Percentiles rank a stretch among this genome's conserved stretches.
phyloP scores from a whole-genome alignment of 2,888 invertebrate genomes.

The Tupiocoris notatus region DNA sequence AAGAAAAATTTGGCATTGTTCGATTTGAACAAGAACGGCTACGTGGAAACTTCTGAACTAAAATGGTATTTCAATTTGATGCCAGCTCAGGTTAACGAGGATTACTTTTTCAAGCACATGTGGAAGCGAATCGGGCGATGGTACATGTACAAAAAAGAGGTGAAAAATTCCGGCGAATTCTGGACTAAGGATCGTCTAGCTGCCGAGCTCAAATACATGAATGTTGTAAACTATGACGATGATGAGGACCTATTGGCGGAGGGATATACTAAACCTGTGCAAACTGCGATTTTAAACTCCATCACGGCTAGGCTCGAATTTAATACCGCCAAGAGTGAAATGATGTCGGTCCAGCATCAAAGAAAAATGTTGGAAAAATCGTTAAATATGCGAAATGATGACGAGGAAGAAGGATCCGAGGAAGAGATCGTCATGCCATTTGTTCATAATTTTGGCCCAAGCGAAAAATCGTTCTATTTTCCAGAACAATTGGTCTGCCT shows the following conservation, averaged over 20 bases:
- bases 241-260: not conserved
- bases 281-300: not conserved
- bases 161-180: slow-evolving; percentile 11
- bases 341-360: not conserved
- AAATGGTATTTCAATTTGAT: slow-evolving; percentile 26
- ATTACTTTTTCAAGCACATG: slow-evolving; percentile 1
- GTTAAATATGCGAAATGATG: not conserved
- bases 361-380: not conserved
- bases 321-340: not conserved
- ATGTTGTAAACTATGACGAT: not conserved
- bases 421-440: not conserved
- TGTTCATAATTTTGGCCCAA: not conserved
- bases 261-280: not conserved
- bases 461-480: slow-evolving; percentile 13
- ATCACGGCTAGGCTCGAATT: not conserved
- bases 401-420: not conserved
- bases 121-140: slow-evolving; percentile 24
- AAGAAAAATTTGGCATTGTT: slow-evolving; percentile 10
- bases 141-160: slow-evolving; percentile 20
- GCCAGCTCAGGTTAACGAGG: slow-evolving; percentile 2
- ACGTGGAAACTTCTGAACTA: slow-evolving; percentile 21
- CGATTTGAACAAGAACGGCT: slow-evolving; percentile 27
- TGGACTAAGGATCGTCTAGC: not conserved
- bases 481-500: slow-evolving; percentile 3
- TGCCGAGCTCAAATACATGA: not conserved